Evolutionary conservation across 2,888 invertebrate genomes (phyloP).

Genomic region (Clanis bilineata): DNA sequence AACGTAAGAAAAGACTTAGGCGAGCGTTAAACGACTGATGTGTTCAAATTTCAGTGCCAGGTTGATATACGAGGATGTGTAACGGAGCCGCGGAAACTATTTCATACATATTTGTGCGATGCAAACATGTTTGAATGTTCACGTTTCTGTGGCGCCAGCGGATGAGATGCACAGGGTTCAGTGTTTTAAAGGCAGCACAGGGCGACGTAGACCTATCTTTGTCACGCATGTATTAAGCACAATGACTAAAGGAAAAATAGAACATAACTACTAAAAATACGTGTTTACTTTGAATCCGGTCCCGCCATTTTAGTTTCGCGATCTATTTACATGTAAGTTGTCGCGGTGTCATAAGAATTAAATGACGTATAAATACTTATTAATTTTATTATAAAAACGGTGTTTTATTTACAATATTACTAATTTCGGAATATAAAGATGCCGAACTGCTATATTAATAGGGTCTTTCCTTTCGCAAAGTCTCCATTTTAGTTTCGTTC

Average conservation of each 20-base stretch:
- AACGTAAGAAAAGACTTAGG: neutral
- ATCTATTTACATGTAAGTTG: neutral
- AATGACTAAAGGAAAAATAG: too few relatives aligned
- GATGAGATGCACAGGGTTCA: slow-evolving; percentile 12
- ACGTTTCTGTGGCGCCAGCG: slow-evolving; percentile 7
- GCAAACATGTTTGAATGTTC: slow-evolving; percentile 25
- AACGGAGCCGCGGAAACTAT: slow-evolving; percentile 34
- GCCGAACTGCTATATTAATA: too few relatives aligned
- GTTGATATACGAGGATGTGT: slow-evolving; percentile 32
- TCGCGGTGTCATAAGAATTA: neutral
- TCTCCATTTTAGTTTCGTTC: too few relatives aligned
- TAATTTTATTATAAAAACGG: too few relatives aligned
- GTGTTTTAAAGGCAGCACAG: slow-evolving; percentile 28
- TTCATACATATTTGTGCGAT: slow-evolving; percentile 33
- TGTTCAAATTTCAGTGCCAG: slow-evolving; percentile 65
- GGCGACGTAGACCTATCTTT: slow-evolving; percentile 34
- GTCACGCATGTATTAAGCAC: slow-evolving; percentile 11
- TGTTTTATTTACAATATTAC: too few relatives aligned
- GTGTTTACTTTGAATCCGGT: too few relatives aligned
- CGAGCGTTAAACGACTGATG: slow-evolving; percentile 32
- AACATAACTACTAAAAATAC: too few relatives aligned
- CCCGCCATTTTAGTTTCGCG: too few relatives aligned
- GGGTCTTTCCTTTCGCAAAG: too few relatives aligned
- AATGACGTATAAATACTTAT: too few relatives aligned
- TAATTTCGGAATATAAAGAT: too few relatives aligned